phyloP scores from a whole-genome alignment of 2,113 vertebrate species.

The Myiozetetes cayanensis region DNA sequence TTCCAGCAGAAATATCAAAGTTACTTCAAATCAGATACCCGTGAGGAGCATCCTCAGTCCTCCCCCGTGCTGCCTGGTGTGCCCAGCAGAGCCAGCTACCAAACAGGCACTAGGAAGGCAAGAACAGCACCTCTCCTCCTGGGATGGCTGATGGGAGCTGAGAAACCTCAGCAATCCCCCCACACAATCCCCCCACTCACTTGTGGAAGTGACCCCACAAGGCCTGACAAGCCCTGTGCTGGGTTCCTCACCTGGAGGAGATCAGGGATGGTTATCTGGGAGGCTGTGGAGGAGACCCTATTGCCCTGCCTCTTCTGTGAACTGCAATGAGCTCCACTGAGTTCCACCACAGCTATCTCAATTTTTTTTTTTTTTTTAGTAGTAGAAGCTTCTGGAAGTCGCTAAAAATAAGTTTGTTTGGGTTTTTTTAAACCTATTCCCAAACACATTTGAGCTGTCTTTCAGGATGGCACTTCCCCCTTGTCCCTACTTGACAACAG shows the following conservation, averaged over 20 bases:
- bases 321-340: background rate
- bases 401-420: slow-evolving; percentile 45
- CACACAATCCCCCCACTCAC: no score
- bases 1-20: background rate
- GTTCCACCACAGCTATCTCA: background rate
- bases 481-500: background rate
- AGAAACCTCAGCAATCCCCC: background rate
- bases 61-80: background rate
- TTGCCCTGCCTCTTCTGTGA: background rate
- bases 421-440: slow-evolving; percentile 1
- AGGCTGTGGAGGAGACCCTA: background rate
- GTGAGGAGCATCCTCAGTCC: background rate
- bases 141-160: background rate
- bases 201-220: background rate
- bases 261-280: background rate
- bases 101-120: background rate
- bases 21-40: background rate
- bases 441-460: background rate
- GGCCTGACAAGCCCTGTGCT: background rate
- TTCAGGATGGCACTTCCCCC: slow-evolving; percentile 12
- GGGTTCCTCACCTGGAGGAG: background rate
- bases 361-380: background rate
- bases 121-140: background rate
- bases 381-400: slow-evolving; percentile 31
- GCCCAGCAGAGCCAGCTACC: background rate